phyloP scores from a whole-genome alignment of 2,888 invertebrate species.

The Taenaris catops region DNA sequence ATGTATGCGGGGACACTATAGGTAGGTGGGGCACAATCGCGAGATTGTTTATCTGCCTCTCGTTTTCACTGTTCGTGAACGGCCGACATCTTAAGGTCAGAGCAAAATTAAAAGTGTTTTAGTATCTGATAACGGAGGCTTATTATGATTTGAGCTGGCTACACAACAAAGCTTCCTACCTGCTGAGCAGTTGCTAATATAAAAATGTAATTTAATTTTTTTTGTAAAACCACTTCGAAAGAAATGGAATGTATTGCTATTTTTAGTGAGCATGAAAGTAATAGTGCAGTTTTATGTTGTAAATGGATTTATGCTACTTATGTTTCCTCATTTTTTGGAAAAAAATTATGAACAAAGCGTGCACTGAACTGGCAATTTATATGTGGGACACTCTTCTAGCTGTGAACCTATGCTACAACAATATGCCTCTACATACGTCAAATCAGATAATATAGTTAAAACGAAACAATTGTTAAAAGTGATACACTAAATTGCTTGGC shows the following conservation, averaged over 20 bases:
- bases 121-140: slow-evolving; percentile 69
- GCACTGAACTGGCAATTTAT: no score
- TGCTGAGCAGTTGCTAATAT: slow-evolving; percentile 17
- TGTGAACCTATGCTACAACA: no score
- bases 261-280: neutral
- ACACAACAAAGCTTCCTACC: slow-evolving; percentile 51
- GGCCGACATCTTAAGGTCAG: slow-evolving; percentile 68
- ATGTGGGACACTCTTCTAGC: no score
- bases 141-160: slow-evolving; percentile 52
- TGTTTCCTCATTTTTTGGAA: no score
- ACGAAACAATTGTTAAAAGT: no score
- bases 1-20: slow-evolving; percentile 21
- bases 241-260: slow-evolving; percentile 9
- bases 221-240: slow-evolving; percentile 7
- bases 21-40: slow-evolving; percentile 56
- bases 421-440: no score
- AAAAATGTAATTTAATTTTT: slow-evolving; percentile 18
- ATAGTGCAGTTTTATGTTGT: neutral
- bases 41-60: slow-evolving; percentile 68
- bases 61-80: slow-evolving; percentile 71
- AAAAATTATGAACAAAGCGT: no score
- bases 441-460: no score
- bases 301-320: no score
- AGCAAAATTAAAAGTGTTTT: slow-evolving; percentile 74
- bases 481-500: no score